Percentiles rank a stretch among this genome's conserved stretches.
Evolutionary conservation across 2,888 invertebrate genomes (phyloP).

Genomic region (Antheraea assamensis): DNA sequence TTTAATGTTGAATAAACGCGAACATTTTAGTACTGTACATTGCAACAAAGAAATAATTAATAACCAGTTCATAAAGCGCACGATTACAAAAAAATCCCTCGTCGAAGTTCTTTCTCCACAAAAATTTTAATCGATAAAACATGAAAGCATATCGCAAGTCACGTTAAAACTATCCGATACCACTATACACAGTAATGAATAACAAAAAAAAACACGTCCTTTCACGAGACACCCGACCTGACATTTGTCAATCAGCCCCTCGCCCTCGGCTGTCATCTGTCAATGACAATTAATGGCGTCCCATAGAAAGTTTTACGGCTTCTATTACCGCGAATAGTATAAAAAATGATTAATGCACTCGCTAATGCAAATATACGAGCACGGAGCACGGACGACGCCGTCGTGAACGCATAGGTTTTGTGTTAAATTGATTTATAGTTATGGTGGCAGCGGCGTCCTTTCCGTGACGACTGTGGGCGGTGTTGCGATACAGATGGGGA

Average conservation of each 20-base stretch:
- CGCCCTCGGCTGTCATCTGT: conserved; percentile 70
- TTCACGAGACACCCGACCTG: conserved; percentile 52
- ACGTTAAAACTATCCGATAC: conserved; percentile 45
- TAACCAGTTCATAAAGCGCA: background rate
- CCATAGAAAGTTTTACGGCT: conserved; percentile 78
- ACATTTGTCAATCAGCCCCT: conserved; percentile 79
- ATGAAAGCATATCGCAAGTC: conserved; percentile 49
- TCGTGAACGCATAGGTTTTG: conserved; percentile 64
- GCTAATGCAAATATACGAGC: conserved; percentile 78
- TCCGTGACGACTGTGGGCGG: conserved; percentile 55
- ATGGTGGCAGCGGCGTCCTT: conserved; percentile 54
- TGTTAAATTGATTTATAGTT: conserved; percentile 55
- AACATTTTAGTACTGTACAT: background rate
- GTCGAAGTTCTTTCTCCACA: background rate
- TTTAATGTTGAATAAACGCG: background rate
- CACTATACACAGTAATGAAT: conserved; percentile 32
- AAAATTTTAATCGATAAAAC: conserved; percentile 27
- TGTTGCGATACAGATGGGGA: background rate
- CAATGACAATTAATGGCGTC: conserved; percentile 80
- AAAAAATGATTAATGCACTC: conserved; percentile 79
- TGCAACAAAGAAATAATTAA: background rate
- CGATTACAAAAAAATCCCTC: background rate
- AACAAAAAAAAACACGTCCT: conserved; percentile 22
- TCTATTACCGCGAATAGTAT: conserved; percentile 74
- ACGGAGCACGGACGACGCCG: conserved; percentile 60